phyloP scores from a whole-genome alignment of 2,113 vertebrate genomes.

The Athene noctua region DNA sequence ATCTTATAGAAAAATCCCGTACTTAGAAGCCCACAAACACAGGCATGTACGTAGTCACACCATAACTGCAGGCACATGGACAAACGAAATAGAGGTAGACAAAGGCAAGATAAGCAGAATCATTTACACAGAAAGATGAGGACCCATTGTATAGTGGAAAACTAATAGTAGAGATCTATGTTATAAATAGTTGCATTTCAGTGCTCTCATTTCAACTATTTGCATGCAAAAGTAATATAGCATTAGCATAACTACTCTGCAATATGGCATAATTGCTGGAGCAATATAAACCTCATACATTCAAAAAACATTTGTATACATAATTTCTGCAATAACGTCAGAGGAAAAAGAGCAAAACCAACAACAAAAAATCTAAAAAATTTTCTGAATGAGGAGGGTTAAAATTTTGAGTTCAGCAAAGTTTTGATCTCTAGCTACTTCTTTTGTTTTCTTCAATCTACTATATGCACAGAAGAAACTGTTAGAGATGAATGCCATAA shows the following conservation, averaged over 20 bases:
- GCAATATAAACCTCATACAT: not conserved
- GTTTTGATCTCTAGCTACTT: not conserved
- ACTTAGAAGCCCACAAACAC: not conserved
- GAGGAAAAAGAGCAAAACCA: slow-evolving; percentile 23
- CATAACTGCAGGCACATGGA: not conserved
- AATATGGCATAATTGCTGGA: slow-evolving; percentile 53
- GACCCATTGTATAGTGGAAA: not conserved
- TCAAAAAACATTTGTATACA: not conserved
- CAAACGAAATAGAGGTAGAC: not conserved
- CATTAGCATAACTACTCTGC: slow-evolving; percentile 59
- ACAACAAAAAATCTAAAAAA: not conserved
- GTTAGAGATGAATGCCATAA: not conserved
- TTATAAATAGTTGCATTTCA: not conserved
- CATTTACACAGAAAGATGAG: not conserved
- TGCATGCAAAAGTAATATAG: slow-evolving; percentile 54
- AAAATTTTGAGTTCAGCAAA: not conserved
- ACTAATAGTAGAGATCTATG: not conserved
- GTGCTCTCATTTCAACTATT: slow-evolving; percentile 45
- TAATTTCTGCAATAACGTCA: not conserved
- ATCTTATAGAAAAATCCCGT: not conserved
- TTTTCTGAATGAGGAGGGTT: not conserved
- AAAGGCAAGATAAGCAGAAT: not conserved
- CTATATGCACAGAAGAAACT: not conserved
- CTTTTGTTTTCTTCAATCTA: not conserved
- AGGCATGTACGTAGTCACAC: accelerated